A percentile compares a stretch with the other conserved stretches of the same genome.
phyloP scores from a whole-genome alignment of 2,113 vertebrate species.

The Pica pica region DNA sequence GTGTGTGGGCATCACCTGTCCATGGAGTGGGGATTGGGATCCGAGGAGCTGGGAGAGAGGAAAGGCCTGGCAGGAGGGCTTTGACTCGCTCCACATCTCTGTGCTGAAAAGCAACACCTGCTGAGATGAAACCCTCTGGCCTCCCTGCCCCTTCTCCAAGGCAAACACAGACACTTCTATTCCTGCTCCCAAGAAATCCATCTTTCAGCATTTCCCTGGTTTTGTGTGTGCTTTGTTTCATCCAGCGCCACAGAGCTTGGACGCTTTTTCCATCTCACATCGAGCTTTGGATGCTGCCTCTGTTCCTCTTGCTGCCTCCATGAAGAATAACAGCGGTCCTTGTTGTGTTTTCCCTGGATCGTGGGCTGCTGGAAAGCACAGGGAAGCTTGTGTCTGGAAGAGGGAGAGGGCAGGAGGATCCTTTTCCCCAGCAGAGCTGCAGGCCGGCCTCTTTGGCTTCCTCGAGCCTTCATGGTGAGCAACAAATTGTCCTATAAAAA shows the following conservation, averaged over 20 bases:
- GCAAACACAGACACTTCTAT: slow-evolving; percentile 38
- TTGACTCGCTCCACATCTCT: not conserved
- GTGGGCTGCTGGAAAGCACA: not conserved
- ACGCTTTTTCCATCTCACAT: not conserved
- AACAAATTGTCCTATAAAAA: slow-evolving; percentile 22
- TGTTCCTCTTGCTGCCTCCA: slow-evolving; percentile 6
- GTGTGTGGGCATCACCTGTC: not conserved
- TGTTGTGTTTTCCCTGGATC: slow-evolving; percentile 23
- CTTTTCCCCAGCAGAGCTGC: not conserved
- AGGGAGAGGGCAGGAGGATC: not conserved
- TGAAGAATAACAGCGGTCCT: not conserved
- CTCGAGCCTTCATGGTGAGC: not conserved
- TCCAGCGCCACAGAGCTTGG: slow-evolving; percentile 10
- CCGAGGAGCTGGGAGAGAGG: not conserved
- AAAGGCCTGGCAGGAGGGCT: not conserved
- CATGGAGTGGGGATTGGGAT: not conserved
- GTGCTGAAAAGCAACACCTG: slow-evolving; percentile 40
- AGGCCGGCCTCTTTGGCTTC: not conserved
- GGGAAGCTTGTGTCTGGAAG: not conserved
- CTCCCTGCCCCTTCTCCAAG: slow-evolving; percentile 28
- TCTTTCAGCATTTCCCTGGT: not conserved
- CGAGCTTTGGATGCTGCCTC: slow-evolving; percentile 1
- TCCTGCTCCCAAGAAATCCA: slow-evolving; percentile 13
- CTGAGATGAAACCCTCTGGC: slow-evolving; percentile 41
- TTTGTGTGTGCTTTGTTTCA: slow-evolving; percentile 4